Percentiles rank a stretch among this genome's conserved stretches.
Evolutionary conservation across 2,113 vertebrate genomes (phyloP).

Genomic region (Theristicus caerulescens): DNA sequence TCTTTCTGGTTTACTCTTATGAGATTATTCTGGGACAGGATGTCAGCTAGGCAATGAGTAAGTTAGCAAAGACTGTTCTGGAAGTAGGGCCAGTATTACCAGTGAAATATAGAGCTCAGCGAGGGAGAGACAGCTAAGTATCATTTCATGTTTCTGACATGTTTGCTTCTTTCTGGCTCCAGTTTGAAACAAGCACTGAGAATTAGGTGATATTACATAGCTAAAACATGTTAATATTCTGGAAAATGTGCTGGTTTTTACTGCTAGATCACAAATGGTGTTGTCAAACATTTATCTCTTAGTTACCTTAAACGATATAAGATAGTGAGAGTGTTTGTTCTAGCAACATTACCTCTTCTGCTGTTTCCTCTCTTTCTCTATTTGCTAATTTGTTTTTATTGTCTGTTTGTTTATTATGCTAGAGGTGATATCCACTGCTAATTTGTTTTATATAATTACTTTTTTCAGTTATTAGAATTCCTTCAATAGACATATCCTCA

Average conservation of each 20-base stretch:
- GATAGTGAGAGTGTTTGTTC: not conserved
- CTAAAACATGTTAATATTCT: not conserved
- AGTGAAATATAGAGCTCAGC: not conserved
- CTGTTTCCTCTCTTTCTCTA: not conserved
- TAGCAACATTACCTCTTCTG: not conserved
- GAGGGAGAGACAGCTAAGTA: not conserved
- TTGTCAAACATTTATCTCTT: not conserved
- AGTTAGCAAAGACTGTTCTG: not conserved
- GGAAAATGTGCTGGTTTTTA: not conserved
- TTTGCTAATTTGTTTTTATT: not conserved
- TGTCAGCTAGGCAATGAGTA: not conserved
- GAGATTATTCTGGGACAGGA: not conserved
- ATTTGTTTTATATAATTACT: not conserved
- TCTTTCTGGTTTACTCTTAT: not conserved
- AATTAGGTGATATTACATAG: not conserved
- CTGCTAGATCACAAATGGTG: not conserved
- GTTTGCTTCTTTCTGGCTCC: not conserved
- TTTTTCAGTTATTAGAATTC: not conserved
- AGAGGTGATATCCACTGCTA: not conserved
- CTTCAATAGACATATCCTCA: not conserved
- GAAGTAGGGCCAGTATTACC: not conserved
- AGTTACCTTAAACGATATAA: not conserved
- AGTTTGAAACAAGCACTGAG: not conserved
- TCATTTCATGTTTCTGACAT: not conserved
- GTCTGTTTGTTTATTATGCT: not conserved